phyloP scores from a whole-genome alignment of 2,888 invertebrate genomes.

The Polydrusus pterygomalis region DNA sequence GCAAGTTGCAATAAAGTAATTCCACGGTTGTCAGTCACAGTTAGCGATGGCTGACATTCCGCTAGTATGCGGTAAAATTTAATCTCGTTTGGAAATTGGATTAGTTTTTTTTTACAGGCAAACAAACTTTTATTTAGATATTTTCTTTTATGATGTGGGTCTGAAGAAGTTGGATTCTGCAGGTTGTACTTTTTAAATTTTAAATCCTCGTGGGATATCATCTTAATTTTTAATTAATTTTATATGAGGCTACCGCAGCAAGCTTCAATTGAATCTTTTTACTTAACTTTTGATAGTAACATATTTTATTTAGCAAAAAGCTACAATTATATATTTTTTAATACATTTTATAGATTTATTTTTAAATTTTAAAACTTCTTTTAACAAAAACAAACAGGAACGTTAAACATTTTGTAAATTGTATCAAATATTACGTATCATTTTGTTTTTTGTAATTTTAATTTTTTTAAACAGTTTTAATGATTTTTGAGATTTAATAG shows the following conservation, averaged over 20 bases:
- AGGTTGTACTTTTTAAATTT: constrained; percentile 23
- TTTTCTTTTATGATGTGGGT: constrained; percentile 1
- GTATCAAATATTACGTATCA: too few species aligned
- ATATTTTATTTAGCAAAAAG: too few species aligned
- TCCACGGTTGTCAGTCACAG: constrained; percentile 38
- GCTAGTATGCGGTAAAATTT: constrained; percentile 24
- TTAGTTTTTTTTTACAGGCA: constrained; percentile 26
- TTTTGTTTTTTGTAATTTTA: too few species aligned
- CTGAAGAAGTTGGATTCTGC: neutral
- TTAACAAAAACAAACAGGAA: too few species aligned
- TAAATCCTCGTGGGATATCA: constrained; percentile 14
- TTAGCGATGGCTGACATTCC: constrained; percentile 22
- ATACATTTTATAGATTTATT: too few species aligned
- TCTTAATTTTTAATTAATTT: neutral
- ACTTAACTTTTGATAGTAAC: too few species aligned
- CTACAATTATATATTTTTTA: too few species aligned
- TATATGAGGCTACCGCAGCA: neutral
- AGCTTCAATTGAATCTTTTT: too few species aligned
- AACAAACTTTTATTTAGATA: constrained; percentile 23
- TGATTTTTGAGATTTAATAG: too few species aligned
- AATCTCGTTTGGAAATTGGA: constrained; percentile 17
- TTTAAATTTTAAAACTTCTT: too few species aligned
- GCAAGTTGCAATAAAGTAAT: constrained; percentile 12
- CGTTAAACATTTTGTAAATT: too few species aligned
- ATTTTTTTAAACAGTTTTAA: too few species aligned